A percentile compares a stretch with the other conserved stretches of the same genome.
These are phyloP conservation scores for Hyposmocoma kahamanoa DNA, from an alignment of 1,140 invertebrate genomes.

Conservation along the genomic window DNA sequence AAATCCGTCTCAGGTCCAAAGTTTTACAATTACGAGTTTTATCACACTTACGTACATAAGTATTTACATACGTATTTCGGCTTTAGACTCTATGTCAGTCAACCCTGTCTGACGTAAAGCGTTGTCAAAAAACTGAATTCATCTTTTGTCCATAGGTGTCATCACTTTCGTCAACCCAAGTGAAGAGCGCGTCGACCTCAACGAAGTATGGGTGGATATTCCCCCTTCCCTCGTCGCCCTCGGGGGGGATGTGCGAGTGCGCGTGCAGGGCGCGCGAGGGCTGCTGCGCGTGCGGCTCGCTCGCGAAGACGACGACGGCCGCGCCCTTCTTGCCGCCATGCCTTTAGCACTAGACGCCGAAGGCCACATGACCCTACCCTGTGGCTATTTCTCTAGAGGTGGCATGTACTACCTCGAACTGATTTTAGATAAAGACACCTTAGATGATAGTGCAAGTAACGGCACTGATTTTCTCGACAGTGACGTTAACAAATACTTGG, in stretches of 20 bases:
- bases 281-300: slow-evolving; percentile 52
- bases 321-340: slow-evolving; percentile 78
- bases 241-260: slow-evolving; percentile 78
- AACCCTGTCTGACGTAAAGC: too few relatives aligned
- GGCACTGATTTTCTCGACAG: background rate
- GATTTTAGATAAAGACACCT: slow-evolving; percentile 60
- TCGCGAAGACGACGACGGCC: slow-evolving; percentile 75
- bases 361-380: slow-evolving; percentile 76
- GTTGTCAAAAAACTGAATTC: too few relatives aligned
- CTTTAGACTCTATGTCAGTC: too few relatives aligned
- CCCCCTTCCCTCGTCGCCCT: slow-evolving; percentile 77
- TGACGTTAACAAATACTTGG: slow-evolving; percentile 4
- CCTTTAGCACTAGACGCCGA: slow-evolving; percentile 73
- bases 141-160: slow-evolving; percentile 40
- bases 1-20: too few relatives aligned
- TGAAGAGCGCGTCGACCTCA: slow-evolving; percentile 46
- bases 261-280: slow-evolving; percentile 60
- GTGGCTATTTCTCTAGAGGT: slow-evolving; percentile 80
- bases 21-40: too few relatives aligned
- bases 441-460: slow-evolving; percentile 42
- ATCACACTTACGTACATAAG: too few relatives aligned
- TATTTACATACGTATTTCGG: too few relatives aligned
- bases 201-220: slow-evolving; percentile 71
- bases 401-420: slow-evolving; percentile 72
- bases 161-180: slow-evolving; percentile 50